Evolutionary conservation across 2,797 vertebrate genomes (phyloP).

Genomic region (Carapus acus): DNA sequence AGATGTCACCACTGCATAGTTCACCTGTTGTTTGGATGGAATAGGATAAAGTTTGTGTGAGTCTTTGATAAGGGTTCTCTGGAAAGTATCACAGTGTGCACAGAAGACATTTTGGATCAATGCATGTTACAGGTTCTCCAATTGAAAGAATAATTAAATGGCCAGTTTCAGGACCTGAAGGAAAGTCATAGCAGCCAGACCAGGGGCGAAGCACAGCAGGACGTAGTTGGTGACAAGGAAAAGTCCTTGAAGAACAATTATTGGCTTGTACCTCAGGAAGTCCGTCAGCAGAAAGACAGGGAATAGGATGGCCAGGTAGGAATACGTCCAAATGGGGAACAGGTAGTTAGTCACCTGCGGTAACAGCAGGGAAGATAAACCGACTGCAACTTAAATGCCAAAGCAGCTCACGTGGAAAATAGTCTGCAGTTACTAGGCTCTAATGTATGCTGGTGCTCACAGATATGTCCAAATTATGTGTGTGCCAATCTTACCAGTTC

Average conservation of each 20-base stretch:
- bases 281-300: constrained; percentile 73
- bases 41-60: neutral
- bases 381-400: too few species aligned
- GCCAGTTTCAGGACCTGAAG: constrained; percentile 59
- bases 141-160: neutral
- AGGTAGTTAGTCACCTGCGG: constrained; percentile 70
- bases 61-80: too few species aligned
- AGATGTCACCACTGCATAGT: constrained; percentile 67
- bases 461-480: too few species aligned
- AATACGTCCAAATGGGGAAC: constrained; percentile 77
- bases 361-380: neutral
- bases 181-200: constrained; percentile 62
- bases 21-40: constrained; percentile 55
- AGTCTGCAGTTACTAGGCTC: too few species aligned
- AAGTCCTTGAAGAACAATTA: constrained; percentile 67
- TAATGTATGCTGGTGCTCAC: neutral
- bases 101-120: too few species aligned
- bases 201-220: constrained; percentile 65
- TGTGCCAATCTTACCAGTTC: constrained; percentile 62
- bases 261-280: constrained; percentile 68
- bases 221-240: constrained; percentile 66
- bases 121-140: too few species aligned
- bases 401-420: neutral
- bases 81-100: too few species aligned
- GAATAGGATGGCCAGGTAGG: constrained; percentile 69